Evolutionary conservation across 2,888 invertebrate genomes (phyloP).

Genomic region (Clusia tigrina): DNA sequence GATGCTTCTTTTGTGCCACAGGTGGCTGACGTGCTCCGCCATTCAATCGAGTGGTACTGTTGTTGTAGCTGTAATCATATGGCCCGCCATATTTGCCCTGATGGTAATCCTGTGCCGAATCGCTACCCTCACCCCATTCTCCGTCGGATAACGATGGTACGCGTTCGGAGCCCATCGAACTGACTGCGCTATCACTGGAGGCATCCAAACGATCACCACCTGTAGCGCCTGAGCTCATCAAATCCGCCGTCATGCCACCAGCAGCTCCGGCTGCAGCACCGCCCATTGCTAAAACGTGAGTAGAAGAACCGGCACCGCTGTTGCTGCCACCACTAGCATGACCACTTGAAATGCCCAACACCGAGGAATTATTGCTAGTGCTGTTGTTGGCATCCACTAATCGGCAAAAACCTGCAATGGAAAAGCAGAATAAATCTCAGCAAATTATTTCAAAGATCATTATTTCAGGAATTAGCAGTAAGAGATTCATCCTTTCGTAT

Average conservation of each 20-base stretch:
- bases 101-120: conserved; percentile 84
- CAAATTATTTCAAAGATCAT: conserved; percentile 6
- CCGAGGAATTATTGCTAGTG: conserved; percentile 63
- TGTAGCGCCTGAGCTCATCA: conserved; percentile 66
- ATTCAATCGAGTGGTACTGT: conserved; percentile 57
- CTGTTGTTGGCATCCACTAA: conserved; percentile 73
- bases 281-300: conserved; percentile 41
- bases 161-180: conserved; percentile 91
- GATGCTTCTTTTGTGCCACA: conserved; percentile 89
- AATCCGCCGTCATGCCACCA: conserved; percentile 59
- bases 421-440: not conserved
- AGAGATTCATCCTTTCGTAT: too few species aligned
- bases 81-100: conserved; percentile 66
- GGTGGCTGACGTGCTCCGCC: conserved; percentile 70
- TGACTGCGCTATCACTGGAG: conserved; percentile 90
- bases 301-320: conserved; percentile 34
- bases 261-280: conserved; percentile 39
- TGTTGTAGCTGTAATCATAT: conserved; percentile 75
- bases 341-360: conserved; percentile 51
- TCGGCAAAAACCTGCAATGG: conserved; percentile 79
- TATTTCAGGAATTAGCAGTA: too few species aligned
- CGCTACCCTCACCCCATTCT: conserved; percentile 91
- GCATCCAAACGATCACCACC: conserved; percentile 78
- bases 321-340: conserved; percentile 52
- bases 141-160: conserved; percentile 88